Percentiles rank a stretch among this genome's conserved stretches.
phyloP scores from a whole-genome alignment of 2,797 vertebrate species.

The Falco cherrug region DNA sequence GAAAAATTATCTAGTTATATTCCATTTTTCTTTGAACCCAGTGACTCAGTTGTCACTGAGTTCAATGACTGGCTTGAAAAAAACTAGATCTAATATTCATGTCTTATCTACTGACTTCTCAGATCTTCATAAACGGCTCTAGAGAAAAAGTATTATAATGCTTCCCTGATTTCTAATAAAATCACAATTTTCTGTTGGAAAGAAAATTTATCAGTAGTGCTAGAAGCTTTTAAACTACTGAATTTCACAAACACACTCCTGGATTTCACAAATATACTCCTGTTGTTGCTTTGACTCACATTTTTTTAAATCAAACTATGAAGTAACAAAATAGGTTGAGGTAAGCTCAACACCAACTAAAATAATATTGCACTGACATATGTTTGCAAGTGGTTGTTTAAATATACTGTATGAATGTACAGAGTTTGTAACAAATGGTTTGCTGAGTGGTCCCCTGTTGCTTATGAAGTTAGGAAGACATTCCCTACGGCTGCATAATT shows the following conservation, averaged over 20 bases:
- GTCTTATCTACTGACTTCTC: neutral
- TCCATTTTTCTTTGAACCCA: neutral
- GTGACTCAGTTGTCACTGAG: neutral
- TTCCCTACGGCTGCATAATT: constrained; percentile 4
- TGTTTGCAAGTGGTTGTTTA: constrained; percentile 3
- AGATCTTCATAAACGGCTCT: neutral
- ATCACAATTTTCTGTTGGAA: neutral
- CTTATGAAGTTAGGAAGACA: constrained; percentile 49
- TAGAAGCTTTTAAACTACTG: neutral
- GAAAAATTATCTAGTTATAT: neutral
- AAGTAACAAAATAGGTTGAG: neutral
- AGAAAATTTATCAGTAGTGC: neutral
- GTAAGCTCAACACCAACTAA: neutral
- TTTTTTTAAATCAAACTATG: neutral
- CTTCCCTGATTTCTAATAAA: neutral
- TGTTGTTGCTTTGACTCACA: neutral
- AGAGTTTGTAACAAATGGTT: neutral
- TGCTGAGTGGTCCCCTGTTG: constrained; percentile 16
- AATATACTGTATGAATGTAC: neutral
- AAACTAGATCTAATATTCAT: neutral
- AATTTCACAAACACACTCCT: neutral
- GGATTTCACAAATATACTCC: neutral
- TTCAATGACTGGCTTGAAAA: neutral
- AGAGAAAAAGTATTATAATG: neutral
- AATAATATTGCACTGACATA: constrained; percentile 17